A percentile compares a stretch with the other conserved stretches of the same genome.
These are phyloP conservation scores for Heliconius cydno DNA, from an alignment of 2,888 invertebrate genomes.

Conservation along the genomic window DNA sequence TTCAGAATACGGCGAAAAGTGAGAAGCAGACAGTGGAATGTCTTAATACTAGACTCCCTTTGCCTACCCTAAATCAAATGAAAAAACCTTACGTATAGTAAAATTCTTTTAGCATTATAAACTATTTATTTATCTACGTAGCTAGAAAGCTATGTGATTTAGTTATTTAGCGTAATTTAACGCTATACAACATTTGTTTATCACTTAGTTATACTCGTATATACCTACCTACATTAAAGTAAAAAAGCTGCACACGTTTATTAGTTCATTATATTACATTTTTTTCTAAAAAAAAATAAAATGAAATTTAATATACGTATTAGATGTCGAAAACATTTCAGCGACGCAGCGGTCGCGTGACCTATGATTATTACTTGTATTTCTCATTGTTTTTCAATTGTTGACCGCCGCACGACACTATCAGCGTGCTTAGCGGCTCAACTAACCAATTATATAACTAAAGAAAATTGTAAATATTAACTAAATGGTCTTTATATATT, in stretches of 20 bases:
- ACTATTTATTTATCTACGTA: too few species aligned
- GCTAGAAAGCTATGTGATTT: too few species aligned
- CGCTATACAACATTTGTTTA: too few species aligned
- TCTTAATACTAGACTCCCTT: too few species aligned
- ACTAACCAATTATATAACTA: slow-evolving; percentile 70
- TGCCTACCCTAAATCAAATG: too few species aligned
- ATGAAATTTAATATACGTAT: neutral
- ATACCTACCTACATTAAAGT: neutral
- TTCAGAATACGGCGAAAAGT: too few species aligned
- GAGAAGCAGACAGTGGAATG: too few species aligned
- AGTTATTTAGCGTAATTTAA: too few species aligned
- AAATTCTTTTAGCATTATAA: too few species aligned
- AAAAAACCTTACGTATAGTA: too few species aligned
- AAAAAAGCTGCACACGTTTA: neutral
- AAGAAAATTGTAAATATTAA: slow-evolving; percentile 65
- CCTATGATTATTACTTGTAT: slow-evolving; percentile 76
- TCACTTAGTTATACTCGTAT: neutral
- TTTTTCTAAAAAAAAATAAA: neutral
- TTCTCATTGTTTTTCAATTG: slow-evolving; percentile 80
- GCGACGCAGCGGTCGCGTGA: slow-evolving; percentile 65
- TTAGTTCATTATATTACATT: neutral
- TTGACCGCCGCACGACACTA: slow-evolving; percentile 73
- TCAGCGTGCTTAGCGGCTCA: slow-evolving; percentile 55
- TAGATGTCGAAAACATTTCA: slow-evolving; percentile 21
- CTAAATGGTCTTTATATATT: neutral